These are phyloP conservation scores for Enoplosus armatus DNA, from an alignment of 2,797 vertebrate genomes.

Conservation along the genomic window DNA sequence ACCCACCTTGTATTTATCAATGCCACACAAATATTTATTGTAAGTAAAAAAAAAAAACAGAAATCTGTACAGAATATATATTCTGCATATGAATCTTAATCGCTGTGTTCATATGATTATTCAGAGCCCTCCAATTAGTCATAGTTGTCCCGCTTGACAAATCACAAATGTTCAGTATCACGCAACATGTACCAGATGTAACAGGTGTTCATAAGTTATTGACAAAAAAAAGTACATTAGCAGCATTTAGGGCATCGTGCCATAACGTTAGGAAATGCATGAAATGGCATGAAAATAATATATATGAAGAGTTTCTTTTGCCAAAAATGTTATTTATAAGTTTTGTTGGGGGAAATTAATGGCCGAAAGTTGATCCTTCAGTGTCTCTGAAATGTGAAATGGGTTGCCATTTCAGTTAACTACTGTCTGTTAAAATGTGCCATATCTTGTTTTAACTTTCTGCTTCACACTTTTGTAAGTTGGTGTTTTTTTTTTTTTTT, in stretches of 20 bases:
- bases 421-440: constrained; percentile 58
- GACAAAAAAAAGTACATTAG: background rate
- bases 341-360: constrained; percentile 15
- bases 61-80: constrained; percentile 62
- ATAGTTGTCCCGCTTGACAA: constrained; percentile 51
- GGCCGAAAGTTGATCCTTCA: constrained; percentile 1
- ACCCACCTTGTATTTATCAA: constrained; percentile 43
- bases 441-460: constrained; percentile 54
- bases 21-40: constrained; percentile 69
- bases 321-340: constrained; percentile 65
- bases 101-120: constrained; percentile 39
- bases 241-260: constrained; percentile 40
- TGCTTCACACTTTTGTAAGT: constrained; percentile 19
- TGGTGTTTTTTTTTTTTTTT: background rate
- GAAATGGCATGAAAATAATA: constrained; percentile 63
- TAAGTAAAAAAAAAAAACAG: constrained; percentile 31
- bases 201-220: constrained; percentile 34
- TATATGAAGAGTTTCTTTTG: constrained; percentile 57
- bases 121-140: constrained; percentile 15
- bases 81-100: constrained; percentile 56
- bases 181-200: constrained; percentile 11
- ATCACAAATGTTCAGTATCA: constrained; percentile 42
- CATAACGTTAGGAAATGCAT: constrained; percentile 64
- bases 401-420: constrained; percentile 24
- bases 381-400: constrained; percentile 32